Percentiles rank a stretch among this genome's conserved stretches.
Evolutionary conservation across 2,888 invertebrate genomes (phyloP).

Genomic region (Hyppa rectilinea): DNA sequence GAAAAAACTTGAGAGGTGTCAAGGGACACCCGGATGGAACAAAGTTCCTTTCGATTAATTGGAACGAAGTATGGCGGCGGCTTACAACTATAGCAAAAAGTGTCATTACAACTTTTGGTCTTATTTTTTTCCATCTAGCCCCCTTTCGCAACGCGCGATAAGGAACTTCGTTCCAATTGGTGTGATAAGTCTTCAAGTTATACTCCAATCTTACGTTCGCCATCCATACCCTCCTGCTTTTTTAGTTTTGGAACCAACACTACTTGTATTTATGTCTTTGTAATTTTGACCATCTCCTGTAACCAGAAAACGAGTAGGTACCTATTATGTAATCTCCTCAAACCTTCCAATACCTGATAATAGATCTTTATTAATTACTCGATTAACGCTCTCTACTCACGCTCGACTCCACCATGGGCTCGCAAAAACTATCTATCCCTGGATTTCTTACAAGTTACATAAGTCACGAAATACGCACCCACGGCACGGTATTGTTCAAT

Average conservation of each 20-base stretch:
- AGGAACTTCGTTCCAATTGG: too few relatives aligned
- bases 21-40: too few relatives aligned
- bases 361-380: constrained; percentile 44
- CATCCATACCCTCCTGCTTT: not conserved
- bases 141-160: too few relatives aligned
- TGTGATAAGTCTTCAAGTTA: not conserved
- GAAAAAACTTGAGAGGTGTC: too few relatives aligned
- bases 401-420: constrained; percentile 18
- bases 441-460: constrained; percentile 54
- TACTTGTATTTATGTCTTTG: not conserved
- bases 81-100: too few relatives aligned
- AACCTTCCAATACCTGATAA: constrained; percentile 36
- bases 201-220: not conserved
- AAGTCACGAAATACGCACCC: constrained; percentile 63
- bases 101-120: too few relatives aligned
- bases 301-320: not conserved
- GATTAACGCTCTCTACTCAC: constrained; percentile 21
- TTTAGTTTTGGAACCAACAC: not conserved
- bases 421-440: constrained; percentile 49
- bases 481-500: constrained; percentile 56
- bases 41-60: too few relatives aligned
- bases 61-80: too few relatives aligned
- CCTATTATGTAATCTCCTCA: constrained; percentile 18
- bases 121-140: too few relatives aligned
- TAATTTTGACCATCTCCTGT: not conserved